These are phyloP conservation scores for Zele albiditarsus DNA, from an alignment of 2,888 invertebrate genomes.

Conservation along the genomic window DNA sequence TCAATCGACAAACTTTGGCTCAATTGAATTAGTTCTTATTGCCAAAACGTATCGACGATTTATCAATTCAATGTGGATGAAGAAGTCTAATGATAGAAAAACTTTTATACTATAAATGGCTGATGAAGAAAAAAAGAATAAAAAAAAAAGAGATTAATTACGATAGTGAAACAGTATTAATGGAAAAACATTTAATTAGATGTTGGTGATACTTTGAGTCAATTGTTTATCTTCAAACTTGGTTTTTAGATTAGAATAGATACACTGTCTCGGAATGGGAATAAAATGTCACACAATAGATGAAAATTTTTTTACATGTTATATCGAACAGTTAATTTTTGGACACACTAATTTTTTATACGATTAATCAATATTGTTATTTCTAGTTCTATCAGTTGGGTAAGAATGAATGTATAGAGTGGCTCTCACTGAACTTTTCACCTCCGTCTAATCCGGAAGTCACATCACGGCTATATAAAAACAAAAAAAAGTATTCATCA, in stretches of 20 bases:
- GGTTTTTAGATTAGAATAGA: too few relatives aligned
- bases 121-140: background rate
- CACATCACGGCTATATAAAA: too few relatives aligned
- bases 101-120: background rate
- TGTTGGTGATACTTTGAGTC: too few relatives aligned
- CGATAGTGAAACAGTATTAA: background rate
- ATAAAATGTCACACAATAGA: background rate
- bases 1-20: background rate
- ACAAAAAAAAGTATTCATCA: too few relatives aligned
- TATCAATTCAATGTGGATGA: background rate
- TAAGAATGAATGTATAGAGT: background rate
- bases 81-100: background rate
- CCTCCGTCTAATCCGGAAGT: too few relatives aligned
- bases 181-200: background rate
- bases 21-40: slow-evolving; percentile 7
- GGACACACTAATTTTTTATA: background rate
- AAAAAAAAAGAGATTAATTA: background rate
- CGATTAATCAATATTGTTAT: background rate
- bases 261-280: background rate
- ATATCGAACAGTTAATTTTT: background rate
- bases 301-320: background rate
- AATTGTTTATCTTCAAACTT: too few relatives aligned
- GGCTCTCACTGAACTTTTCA: too few relatives aligned
- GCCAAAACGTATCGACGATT: background rate
- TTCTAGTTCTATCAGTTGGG: background rate